phyloP scores from a whole-genome alignment of 1,140 invertebrate species.

The Micrasema minimum region DNA sequence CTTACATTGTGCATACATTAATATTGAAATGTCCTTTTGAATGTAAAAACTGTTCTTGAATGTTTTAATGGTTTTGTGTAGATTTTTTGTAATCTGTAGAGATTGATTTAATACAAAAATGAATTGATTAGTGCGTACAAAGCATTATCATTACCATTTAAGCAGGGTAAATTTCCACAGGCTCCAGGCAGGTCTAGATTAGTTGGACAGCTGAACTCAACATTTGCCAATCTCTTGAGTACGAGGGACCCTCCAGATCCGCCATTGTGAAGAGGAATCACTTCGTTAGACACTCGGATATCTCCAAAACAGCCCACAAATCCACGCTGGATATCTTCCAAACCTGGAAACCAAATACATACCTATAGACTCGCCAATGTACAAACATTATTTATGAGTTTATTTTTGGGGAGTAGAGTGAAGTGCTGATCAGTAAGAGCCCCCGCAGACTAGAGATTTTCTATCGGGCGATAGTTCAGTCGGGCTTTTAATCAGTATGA shows the following conservation, averaged over 20 bases:
- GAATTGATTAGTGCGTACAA: too few species aligned
- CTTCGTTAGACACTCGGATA: constrained; percentile 78
- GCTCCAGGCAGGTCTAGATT: constrained; percentile 72
- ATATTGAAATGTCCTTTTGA: too few species aligned
- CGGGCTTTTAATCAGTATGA: too few species aligned
- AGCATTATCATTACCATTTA: constrained; percentile 71
- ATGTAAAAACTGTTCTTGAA: too few species aligned
- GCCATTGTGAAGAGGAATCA: constrained; percentile 74
- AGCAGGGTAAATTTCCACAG: constrained; percentile 84
- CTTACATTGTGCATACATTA: too few species aligned
- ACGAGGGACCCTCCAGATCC: constrained; percentile 72
- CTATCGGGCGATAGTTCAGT: too few species aligned
- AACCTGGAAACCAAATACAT: constrained; percentile 67
- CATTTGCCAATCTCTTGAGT: constrained; percentile 78
- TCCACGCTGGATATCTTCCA: constrained; percentile 80
- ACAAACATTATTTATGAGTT: background rate
- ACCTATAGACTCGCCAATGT: background rate
- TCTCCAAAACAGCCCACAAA: constrained; percentile 91
- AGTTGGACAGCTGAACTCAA: constrained; percentile 81
- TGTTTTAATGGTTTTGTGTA: too few species aligned
- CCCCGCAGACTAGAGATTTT: too few species aligned
- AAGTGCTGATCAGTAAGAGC: too few species aligned
- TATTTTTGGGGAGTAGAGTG: too few species aligned
- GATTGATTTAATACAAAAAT: too few species aligned
- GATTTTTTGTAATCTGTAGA: too few species aligned